Conservation (phyloP, 2,113 vertebrate species). For the Apus apus region DNA sequence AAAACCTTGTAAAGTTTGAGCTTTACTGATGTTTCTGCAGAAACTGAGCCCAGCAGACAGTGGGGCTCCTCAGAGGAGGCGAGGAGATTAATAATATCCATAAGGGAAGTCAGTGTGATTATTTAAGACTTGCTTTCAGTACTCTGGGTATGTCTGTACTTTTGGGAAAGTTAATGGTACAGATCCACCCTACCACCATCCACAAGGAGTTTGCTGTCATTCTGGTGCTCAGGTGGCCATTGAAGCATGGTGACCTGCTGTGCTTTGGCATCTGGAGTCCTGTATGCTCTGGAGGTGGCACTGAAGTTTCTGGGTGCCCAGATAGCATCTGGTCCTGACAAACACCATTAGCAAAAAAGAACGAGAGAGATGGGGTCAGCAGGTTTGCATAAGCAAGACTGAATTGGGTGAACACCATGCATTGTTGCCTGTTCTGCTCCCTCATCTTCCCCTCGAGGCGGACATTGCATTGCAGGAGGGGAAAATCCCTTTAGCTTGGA, state of each 20-base stretch:
- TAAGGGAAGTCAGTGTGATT: slow-evolving; percentile 28
- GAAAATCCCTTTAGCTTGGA: background rate
- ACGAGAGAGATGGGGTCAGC: background rate
- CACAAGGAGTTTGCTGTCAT: background rate
- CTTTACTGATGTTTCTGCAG: background rate
- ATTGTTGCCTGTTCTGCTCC: background rate
- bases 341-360: background rate
- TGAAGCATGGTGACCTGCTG: background rate
- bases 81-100: slow-evolving; percentile 19
- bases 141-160: background rate
- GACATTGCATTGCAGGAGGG: background rate
- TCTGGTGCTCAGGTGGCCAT: background rate
- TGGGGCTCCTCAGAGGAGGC: background rate
- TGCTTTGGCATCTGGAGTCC: background rate
- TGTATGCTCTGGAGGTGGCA: background rate
- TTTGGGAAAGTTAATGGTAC: background rate
- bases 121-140: slow-evolving; percentile 7
- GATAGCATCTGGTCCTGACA: background rate
- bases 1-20: background rate
- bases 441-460: background rate
- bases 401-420: background rate
- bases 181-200: background rate
- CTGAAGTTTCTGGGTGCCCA: background rate
- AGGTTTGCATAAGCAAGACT: background rate
- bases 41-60: background rate